These are phyloP conservation scores for Microctonus brassicae DNA, from an alignment of 2,888 invertebrate species.

Conservation along the genomic window DNA sequence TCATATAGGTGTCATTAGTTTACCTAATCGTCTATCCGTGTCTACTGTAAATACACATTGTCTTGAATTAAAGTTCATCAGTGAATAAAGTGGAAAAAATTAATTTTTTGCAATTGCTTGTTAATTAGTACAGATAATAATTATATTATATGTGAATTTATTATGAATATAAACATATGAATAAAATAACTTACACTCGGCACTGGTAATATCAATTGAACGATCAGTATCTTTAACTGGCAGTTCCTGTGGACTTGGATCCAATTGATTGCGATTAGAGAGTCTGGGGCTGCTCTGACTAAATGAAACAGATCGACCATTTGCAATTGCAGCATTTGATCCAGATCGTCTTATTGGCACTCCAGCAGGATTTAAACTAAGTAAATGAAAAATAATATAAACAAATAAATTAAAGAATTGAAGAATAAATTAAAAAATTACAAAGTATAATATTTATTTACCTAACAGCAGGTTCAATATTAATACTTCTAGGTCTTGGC, in stretches of 20 bases:
- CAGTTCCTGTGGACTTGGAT: slow-evolving; percentile 67
- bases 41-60: slow-evolving; percentile 62
- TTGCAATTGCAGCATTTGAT: slow-evolving; percentile 58
- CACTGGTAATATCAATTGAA: slow-evolving; percentile 70
- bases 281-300: slow-evolving; percentile 57
- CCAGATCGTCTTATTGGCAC: slow-evolving; percentile 59
- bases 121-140: slow-evolving; percentile 17
- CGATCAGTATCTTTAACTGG: slow-evolving; percentile 69
- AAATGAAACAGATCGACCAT: slow-evolving; percentile 55
- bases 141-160: not conserved
- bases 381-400: slow-evolving; percentile 21
- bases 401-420: not conserved
- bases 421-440: not conserved
- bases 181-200: slow-evolving; percentile 70
- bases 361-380: slow-evolving; percentile 57
- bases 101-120: slow-evolving; percentile 4
- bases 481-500: slow-evolving; percentile 77
- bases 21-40: slow-evolving; percentile 67
- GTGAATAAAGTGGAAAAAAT: slow-evolving; percentile 13
- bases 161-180: not conserved
- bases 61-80: slow-evolving; percentile 6
- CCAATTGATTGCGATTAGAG: slow-evolving; percentile 62
- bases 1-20: slow-evolving; percentile 63
- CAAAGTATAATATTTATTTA: slow-evolving; percentile 43
- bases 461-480: slow-evolving; percentile 72